Evolutionary conservation across 2,113 vertebrate genomes (phyloP), one percentile per base, ranked within the genome.

Genomic region (Atlantisia rogersi): DNA sequence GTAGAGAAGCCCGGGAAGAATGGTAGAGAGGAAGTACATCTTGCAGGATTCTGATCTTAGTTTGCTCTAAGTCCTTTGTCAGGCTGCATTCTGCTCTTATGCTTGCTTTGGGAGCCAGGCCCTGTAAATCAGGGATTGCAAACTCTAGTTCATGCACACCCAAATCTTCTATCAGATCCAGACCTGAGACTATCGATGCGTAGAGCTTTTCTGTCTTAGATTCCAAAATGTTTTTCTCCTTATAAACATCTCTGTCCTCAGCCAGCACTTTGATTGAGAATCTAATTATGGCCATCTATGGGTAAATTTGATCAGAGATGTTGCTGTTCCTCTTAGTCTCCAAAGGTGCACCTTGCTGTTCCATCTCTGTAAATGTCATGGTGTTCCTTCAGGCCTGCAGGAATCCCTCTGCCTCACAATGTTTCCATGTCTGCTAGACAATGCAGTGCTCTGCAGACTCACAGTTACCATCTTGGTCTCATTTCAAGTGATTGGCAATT

Each of bases 221-320:
- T 68, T 89, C 48, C 39, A 68, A 56, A 89, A 71, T 1, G 0
- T 42, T 87, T 82, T 90, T 39, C 29, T 85, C 29, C n/a, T 82
- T 75, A 62, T 79, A 62, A 83, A 39, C 31, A 40, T 65, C 19
- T 78, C 70, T 67, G 11, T 90, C 24, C n/a, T 95, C 20, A 67
- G 40, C 32, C 35, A 84, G 62, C 12, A 12, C 53, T 86, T 37
- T 89, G 48, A 79, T 0, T 64, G 67, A 74, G 70, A 80, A 58
- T 75, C 19, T 85, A 89, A 84, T 86, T 87, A 65, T 37, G 48
- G 14, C 11, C 20, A 86, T 5, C 39, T 46, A 22, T 76, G 12
- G 11, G 32, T 95, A 79, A 82, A 76, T 76, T 84, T 48, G 65
- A 75, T 86, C 62, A 48, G 52, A 84, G 69, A 21, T 58, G 14